A percentile compares a stretch with the other conserved stretches of the same genome.
Conservation (phyloP, 2,113 vertebrate genomes). For the Microtus pennsylvanicus region DNA sequence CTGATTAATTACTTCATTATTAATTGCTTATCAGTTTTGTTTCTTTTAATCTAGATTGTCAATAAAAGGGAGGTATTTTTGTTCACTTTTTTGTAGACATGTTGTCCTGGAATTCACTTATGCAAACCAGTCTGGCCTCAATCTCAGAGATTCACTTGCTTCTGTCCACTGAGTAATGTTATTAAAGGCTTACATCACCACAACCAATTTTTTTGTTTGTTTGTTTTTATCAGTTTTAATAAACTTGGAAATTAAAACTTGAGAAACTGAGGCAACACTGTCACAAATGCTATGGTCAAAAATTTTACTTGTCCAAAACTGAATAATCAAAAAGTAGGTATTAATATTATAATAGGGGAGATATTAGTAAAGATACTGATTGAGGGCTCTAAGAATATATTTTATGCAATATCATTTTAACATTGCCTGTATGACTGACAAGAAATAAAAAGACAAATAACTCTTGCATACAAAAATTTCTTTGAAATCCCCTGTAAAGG, state of each 20-base stretch:
- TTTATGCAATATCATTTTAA: neutral
- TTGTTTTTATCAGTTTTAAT: neutral
- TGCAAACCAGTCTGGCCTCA: too few relatives aligned
- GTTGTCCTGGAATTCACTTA: too few relatives aligned
- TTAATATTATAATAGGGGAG: neutral
- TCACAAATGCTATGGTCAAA: neutral
- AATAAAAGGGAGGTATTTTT: too few relatives aligned
- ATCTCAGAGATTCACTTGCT: too few relatives aligned
- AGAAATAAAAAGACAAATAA: neutral
- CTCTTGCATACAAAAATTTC: neutral
- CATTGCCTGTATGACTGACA: neutral
- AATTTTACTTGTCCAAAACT: neutral
- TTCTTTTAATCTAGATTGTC: too few relatives aligned
- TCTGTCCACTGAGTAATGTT: too few relatives aligned
- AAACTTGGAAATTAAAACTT: neutral
- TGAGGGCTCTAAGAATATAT: neutral
- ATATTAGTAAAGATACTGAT: neutral
- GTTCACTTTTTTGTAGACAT: too few relatives aligned
- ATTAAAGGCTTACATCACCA: too few relatives aligned
- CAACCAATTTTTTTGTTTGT: too few relatives aligned
- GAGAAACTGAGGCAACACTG: neutral
- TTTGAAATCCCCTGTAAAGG: neutral
- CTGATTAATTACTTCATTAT: neutral
- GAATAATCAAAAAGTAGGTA: neutral
- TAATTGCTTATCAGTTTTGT: neutral